Percentiles rank a stretch among this genome's conserved stretches.
Evolutionary conservation across 2,113 vertebrate species (phyloP).

Genomic region (Brachypteracias leptosomus): DNA sequence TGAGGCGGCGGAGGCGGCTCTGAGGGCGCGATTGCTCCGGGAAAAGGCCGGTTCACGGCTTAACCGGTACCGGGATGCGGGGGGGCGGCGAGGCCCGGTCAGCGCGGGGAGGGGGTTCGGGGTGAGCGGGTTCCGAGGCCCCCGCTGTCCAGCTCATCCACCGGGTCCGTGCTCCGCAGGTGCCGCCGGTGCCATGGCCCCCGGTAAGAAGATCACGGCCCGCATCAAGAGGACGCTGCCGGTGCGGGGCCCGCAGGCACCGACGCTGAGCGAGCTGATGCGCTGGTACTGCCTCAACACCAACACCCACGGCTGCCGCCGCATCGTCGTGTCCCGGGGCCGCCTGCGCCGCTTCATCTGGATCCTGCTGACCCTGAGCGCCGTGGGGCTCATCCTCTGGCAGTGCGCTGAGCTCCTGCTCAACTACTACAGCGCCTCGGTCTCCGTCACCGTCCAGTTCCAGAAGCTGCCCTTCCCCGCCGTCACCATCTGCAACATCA

Average conservation of each 20-base stretch:
- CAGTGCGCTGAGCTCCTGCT: slow-evolving; percentile 77
- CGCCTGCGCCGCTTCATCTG: slow-evolving; percentile 76
- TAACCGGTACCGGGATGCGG: too few species aligned
- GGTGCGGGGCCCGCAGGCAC: slow-evolving; percentile 77
- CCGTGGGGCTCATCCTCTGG: slow-evolving; percentile 80
- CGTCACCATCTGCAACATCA: slow-evolving; percentile 83
- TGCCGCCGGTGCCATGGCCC: slow-evolving; percentile 46
- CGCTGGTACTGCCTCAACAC: slow-evolving; percentile 82
- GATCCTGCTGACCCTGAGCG: slow-evolving; percentile 75
- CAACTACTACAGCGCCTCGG: slow-evolving; percentile 79
- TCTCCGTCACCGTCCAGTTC: slow-evolving; percentile 81
- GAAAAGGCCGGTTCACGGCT: not conserved
- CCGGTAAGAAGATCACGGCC: slow-evolving; percentile 76
- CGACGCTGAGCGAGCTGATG: slow-evolving; percentile 78
- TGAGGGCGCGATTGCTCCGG: not conserved
- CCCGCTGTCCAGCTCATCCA: not conserved
- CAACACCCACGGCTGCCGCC: slow-evolving; percentile 83
- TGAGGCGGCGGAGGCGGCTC: not conserved
- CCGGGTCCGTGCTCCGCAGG: not conserved
- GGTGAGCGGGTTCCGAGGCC: not conserved
- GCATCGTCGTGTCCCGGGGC: slow-evolving; percentile 81
- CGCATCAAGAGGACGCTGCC: slow-evolving; percentile 80
- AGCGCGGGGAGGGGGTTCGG: not conserved
- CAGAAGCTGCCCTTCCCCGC: slow-evolving; percentile 81
- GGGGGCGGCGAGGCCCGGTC: too few species aligned